Conservation (phyloP, 1,140 invertebrate genomes). For the Drosophila fuyamai region DNA sequence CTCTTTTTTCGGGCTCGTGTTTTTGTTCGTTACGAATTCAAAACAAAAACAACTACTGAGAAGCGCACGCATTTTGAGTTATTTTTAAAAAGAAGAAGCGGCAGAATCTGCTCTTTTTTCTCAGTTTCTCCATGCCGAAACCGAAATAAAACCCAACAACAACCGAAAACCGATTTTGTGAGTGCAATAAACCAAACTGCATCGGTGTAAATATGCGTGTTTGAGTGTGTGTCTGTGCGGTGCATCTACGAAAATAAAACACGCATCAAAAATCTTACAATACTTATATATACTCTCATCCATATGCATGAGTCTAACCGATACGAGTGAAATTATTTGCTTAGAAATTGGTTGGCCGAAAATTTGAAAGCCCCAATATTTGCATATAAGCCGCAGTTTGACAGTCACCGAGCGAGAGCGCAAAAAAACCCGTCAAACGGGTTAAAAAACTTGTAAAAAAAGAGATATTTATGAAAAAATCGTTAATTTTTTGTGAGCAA, state of each 20-base stretch:
- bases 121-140: constrained; percentile 46
- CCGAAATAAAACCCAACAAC: constrained; percentile 46
- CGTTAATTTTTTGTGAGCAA: constrained; percentile 7
- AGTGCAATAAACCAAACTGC: constrained; percentile 67
- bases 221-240: constrained; percentile 44
- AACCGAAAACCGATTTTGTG: constrained; percentile 47
- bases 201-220: constrained; percentile 56
- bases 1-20: constrained; percentile 27
- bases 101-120: constrained; percentile 24
- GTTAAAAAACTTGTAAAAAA: constrained; percentile 59
- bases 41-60: constrained; percentile 52
- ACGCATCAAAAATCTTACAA: constrained; percentile 38
- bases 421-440: constrained; percentile 73
- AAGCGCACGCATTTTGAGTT: constrained; percentile 62
- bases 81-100: constrained; percentile 61
- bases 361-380: constrained; percentile 52
- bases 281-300: constrained; percentile 9
- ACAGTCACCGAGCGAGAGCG: constrained; percentile 41
- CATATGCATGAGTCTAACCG: constrained; percentile 13
- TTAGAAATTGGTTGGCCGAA: constrained; percentile 60
- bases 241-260: constrained; percentile 67
- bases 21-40: constrained; percentile 71
- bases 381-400: constrained; percentile 66
- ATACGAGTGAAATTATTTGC: constrained; percentile 70
- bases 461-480: constrained; percentile 40